Percentiles rank a stretch among this genome's conserved stretches.
phyloP scores from a whole-genome alignment of 2,113 vertebrate genomes.

The Psittacus erithacus region DNA sequence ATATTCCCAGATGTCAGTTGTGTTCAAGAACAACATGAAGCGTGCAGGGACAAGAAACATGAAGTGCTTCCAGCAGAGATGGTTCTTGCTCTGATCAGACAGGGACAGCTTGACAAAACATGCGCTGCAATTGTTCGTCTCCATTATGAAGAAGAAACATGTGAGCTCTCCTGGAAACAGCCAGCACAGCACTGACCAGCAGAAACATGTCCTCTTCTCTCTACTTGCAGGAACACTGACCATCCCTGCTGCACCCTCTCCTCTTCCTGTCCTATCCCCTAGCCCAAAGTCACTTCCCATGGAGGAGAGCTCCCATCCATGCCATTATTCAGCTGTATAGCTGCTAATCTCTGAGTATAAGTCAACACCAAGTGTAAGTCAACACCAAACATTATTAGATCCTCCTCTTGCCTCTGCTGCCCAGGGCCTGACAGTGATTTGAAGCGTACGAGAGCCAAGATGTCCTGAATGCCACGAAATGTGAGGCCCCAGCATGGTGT shows the following conservation, averaged over 20 bases:
- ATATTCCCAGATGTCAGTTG: background rate
- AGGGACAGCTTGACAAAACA: background rate
- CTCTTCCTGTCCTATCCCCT: background rate
- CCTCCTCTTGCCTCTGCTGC: background rate
- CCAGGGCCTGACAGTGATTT: fast-evolving
- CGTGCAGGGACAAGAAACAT: background rate
- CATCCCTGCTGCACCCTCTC: background rate
- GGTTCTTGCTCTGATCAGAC: background rate
- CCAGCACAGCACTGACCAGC: background rate
- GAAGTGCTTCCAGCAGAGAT: background rate
- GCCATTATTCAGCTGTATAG: background rate
- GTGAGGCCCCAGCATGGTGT: fast-evolving
- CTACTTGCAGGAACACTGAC: background rate
- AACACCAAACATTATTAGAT: background rate
- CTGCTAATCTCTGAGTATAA: background rate
- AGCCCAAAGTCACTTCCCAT: background rate
- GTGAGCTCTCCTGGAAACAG: background rate
- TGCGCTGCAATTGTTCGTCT: background rate
- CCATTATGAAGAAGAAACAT: background rate
- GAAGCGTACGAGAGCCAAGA: background rate
- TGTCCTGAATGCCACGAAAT: background rate
- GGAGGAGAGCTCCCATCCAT: background rate
- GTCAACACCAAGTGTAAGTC: background rate
- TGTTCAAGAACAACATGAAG: background rate
- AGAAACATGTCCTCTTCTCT: background rate